Evolutionary conservation across 2,797 vertebrate genomes (phyloP).

Genomic region (Sebastes cheni): DNA sequence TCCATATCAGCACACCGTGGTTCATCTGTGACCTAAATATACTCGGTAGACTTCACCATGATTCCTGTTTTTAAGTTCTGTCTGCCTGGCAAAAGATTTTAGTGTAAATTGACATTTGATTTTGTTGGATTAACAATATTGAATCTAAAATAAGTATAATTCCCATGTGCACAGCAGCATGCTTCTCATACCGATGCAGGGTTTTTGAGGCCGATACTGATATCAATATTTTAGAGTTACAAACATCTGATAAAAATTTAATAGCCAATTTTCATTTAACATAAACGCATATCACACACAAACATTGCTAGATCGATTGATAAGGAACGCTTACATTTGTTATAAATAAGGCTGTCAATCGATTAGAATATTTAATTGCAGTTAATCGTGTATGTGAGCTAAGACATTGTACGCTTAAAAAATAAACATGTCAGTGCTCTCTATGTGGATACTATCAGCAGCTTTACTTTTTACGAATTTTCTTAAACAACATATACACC

Average conservation of each 20-base stretch:
- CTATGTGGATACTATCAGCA: background rate
- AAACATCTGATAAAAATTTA: background rate
- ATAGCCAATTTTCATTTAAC: background rate
- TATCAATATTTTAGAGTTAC: background rate
- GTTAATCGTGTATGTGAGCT: background rate
- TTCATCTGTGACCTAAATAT: conserved; percentile 22
- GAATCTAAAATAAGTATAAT: background rate
- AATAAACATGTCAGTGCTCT: background rate
- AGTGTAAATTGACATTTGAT: background rate
- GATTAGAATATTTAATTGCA: no score
- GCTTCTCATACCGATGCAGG: background rate
- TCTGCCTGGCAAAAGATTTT: background rate
- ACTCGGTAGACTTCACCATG: background rate
- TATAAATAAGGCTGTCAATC: background rate
- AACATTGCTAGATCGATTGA: background rate
- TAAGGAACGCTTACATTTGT: background rate
- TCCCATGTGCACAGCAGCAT: background rate
- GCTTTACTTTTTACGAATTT: background rate
- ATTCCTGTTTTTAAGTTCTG: background rate
- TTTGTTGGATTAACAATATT: background rate
- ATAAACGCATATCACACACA: background rate
- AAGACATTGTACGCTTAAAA: accelerated
- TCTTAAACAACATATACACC: background rate
- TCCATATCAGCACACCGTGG: conserved; percentile 55
- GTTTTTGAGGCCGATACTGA: background rate